Evolutionary conservation across 2,113 vertebrate genomes (phyloP).

Genomic region (Cyphomyrus plagiostoma): DNA sequence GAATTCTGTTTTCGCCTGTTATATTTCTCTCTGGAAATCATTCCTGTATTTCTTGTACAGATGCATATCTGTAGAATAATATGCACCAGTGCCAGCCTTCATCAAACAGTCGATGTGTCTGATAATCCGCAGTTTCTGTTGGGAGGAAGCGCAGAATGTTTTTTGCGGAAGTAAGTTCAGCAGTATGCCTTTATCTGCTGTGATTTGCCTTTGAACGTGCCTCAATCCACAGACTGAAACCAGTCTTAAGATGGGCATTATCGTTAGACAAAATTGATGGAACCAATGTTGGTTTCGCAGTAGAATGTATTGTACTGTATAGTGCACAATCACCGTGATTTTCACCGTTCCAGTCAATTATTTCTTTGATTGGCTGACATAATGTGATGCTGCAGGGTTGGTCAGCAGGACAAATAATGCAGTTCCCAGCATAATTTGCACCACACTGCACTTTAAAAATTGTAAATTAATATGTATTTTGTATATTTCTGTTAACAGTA

Average conservation of each 20-base stretch:
- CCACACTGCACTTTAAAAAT: background rate
- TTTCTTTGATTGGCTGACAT: background rate
- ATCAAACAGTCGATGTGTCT: background rate
- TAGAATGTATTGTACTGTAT: background rate
- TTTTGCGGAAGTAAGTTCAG: background rate
- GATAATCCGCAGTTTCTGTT: background rate
- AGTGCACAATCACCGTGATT: background rate
- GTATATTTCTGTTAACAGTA: background rate
- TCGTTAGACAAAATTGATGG: background rate
- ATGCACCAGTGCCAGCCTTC: background rate
- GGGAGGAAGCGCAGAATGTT: background rate
- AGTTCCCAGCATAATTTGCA: background rate
- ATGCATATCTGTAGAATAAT: background rate
- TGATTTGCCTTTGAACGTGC: background rate
- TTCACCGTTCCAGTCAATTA: background rate
- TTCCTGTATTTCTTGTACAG: background rate
- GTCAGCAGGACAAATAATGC: background rate
- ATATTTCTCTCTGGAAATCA: background rate
- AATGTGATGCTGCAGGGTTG: background rate
- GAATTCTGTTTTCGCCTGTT: background rate
- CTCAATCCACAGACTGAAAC: background rate
- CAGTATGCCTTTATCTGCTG: background rate
- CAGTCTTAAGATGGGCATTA: background rate
- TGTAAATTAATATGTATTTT: background rate
- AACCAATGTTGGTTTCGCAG: background rate